phyloP scores from a whole-genome alignment of 2,888 invertebrate genomes.

The Sinohyriopsis cumingii region DNA sequence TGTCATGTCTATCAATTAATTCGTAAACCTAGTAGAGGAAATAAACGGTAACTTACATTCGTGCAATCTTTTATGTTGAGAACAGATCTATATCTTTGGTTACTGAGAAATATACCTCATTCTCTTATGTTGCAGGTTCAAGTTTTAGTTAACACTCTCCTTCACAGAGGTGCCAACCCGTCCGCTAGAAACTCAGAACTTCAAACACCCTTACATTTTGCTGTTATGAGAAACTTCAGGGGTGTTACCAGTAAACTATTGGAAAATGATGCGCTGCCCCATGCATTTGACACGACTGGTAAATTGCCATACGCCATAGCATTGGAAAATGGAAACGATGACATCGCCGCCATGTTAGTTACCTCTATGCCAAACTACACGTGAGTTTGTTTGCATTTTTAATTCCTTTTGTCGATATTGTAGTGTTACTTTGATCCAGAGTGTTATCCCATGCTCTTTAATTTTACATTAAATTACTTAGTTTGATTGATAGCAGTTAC shows the following conservation, averaged over 20 bases:
- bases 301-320: constrained; percentile 53
- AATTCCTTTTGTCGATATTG: not conserved
- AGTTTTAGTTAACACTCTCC: constrained; percentile 50
- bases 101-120: not conserved
- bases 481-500: not conserved
- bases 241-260: constrained; percentile 56
- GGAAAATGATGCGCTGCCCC: constrained; percentile 57
- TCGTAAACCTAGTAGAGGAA: no score
- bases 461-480: not conserved
- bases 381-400: constrained; percentile 33
- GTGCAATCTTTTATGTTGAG: no score
- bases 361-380: constrained; percentile 51
- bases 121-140: constrained; percentile 41
- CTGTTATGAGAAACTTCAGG: constrained; percentile 49
- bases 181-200: constrained; percentile 38
- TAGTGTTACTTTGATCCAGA: no score
- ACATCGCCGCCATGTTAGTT: constrained; percentile 54
- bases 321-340: constrained; percentile 52
- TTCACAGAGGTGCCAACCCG: constrained; percentile 60
- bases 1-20: no score
- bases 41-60: no score
- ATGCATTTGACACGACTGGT: constrained; percentile 45
- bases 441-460: not conserved
- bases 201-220: constrained; percentile 59
- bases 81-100: no score